Evolutionary conservation across 2,888 invertebrate species (phyloP).

Genomic region (Neocrepidodera transversa): DNA sequence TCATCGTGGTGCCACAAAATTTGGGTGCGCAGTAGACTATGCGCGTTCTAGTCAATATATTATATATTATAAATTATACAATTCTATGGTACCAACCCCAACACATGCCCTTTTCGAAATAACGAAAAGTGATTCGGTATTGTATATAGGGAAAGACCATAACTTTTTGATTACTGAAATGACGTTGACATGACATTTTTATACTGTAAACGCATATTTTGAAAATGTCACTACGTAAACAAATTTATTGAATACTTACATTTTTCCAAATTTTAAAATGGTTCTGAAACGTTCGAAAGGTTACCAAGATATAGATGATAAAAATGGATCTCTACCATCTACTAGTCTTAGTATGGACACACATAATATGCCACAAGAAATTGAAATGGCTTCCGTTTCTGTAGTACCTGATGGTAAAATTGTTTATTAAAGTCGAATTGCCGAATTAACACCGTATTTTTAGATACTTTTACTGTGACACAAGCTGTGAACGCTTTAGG

Average conservation of each 20-base stretch:
- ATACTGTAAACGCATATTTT: background rate
- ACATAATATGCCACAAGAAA: constrained; percentile 64
- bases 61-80: no score
- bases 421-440: background rate
- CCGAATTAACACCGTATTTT: constrained; percentile 35
- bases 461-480: constrained; percentile 86
- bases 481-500: constrained; percentile 88
- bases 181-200: background rate
- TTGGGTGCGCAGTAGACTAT: no score
- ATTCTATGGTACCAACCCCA: no score
- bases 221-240: constrained; percentile 25
- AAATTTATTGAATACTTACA: constrained; percentile 14
- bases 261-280: constrained; percentile 43
- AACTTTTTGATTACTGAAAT: no score
- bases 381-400: constrained; percentile 81
- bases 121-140: no score
- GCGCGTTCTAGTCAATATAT: no score
- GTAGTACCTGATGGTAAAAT: constrained; percentile 79
- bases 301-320: constrained; percentile 69
- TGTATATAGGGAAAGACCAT: no score
- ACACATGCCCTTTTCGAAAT: no score
- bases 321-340: constrained; percentile 49
- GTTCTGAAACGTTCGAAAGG: constrained; percentile 66
- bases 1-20: no score
- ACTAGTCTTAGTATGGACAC: constrained; percentile 61